phyloP scores from a whole-genome alignment of 2,797 vertebrate species.

The Silurus aristotelis region DNA sequence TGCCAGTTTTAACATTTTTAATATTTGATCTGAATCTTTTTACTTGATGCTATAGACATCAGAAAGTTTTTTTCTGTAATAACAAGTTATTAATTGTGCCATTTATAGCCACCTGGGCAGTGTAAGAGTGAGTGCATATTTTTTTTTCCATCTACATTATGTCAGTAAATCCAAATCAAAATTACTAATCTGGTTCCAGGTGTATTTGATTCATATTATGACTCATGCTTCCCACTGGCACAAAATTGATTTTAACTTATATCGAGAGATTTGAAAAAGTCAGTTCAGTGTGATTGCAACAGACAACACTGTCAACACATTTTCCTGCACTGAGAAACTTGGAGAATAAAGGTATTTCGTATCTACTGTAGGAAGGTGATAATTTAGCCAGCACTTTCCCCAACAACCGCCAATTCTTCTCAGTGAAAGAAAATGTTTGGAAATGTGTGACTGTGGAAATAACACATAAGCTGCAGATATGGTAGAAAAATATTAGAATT shows the following conservation, averaged over 20 bases:
- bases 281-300: not conserved
- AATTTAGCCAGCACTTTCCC: not conserved
- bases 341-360: not conserved
- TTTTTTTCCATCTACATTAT: not conserved
- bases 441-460: not conserved
- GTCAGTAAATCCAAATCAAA: not conserved
- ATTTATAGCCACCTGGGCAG: not conserved
- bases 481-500: not conserved
- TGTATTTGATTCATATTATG: not conserved
- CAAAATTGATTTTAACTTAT: not conserved
- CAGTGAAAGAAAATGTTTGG: slow-evolving; percentile 1
- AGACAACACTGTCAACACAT: not conserved
- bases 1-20: not conserved
- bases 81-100: not conserved
- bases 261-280: not conserved
- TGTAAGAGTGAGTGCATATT: not conserved
- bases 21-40: not conserved
- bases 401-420: not conserved
- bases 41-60: not conserved
- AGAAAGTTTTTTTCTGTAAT: not conserved
- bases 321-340: not conserved
- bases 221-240: not conserved
- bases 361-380: not conserved
- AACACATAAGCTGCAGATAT: not conserved
- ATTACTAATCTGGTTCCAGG: not conserved